Evolutionary conservation across 2,113 vertebrate species (phyloP).

Genomic region (Serinus canaria): DNA sequence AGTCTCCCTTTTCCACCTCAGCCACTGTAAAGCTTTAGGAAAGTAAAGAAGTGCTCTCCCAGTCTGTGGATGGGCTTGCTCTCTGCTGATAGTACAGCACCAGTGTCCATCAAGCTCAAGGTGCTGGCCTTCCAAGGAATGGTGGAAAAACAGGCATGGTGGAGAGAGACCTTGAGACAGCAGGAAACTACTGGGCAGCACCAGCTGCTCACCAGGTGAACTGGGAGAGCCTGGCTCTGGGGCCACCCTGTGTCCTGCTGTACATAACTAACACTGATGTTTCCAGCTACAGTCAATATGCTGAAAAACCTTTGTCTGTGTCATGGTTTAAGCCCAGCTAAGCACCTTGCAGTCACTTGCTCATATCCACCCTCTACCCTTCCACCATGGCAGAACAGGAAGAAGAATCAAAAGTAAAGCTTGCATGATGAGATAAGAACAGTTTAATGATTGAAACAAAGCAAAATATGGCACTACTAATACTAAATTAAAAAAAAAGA

Average conservation of each 20-base stretch:
- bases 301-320: not conserved
- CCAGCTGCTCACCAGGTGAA: not conserved
- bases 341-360: not conserved
- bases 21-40: not conserved
- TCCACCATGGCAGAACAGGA: not conserved
- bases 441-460: not conserved
- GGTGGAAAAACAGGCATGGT: not conserved
- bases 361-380: not conserved
- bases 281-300: not conserved
- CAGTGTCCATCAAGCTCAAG: not conserved
- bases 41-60: not conserved
- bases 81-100: not conserved
- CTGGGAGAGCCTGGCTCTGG: not conserved
- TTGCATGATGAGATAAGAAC: not conserved
- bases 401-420: not conserved
- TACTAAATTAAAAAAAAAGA: not conserved
- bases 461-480: not conserved
- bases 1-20: not conserved
- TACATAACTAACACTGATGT: not conserved
- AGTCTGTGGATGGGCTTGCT: not conserved
- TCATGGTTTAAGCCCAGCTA: not conserved
- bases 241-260: not conserved
- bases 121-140: not conserved
- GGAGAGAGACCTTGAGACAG: not conserved
- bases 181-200: not conserved